phyloP scores from a whole-genome alignment of 2,888 invertebrate genomes.

The Scaptomyza parva region DNA sequence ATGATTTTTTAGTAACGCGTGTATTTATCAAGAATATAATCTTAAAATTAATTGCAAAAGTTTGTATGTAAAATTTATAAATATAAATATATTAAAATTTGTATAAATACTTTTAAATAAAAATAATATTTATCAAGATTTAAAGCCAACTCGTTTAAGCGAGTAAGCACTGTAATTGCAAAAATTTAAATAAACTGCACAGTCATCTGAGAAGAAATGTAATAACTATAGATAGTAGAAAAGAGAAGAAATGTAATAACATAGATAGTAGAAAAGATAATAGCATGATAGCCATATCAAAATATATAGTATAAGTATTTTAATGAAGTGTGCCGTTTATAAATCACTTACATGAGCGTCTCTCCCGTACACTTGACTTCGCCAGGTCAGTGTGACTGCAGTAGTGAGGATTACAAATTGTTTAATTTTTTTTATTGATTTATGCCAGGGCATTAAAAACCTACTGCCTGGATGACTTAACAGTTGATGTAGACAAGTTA shows the following conservation, averaged over 20 bases:
- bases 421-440: too few relatives aligned
- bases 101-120: too few relatives aligned
- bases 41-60: too few relatives aligned
- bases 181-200: conserved; percentile 3
- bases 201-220: conserved; percentile 27
- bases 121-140: neutral
- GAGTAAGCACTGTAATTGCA: neutral
- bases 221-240: conserved; percentile 3
- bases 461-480: too few relatives aligned
- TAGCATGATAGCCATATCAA: conserved; percentile 2
- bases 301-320: conserved; percentile 5
- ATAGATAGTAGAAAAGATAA: conserved; percentile 10
- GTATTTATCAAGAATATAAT: too few relatives aligned
- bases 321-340: conserved; percentile 12
- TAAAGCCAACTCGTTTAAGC: neutral
- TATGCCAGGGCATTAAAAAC: too few relatives aligned
- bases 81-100: too few relatives aligned
- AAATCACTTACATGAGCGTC: conserved; percentile 19
- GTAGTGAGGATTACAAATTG: too few relatives aligned
- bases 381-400: too few relatives aligned
- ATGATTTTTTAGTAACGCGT: too few relatives aligned
- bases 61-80: too few relatives aligned
- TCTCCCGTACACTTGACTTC: conserved; percentile 23
- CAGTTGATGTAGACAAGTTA: conserved; percentile 40
- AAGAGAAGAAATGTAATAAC: conserved; percentile 11